Evolutionary conservation across 2,797 vertebrate species (phyloP).

Genomic region (Typhlichthys subterraneus): DNA sequence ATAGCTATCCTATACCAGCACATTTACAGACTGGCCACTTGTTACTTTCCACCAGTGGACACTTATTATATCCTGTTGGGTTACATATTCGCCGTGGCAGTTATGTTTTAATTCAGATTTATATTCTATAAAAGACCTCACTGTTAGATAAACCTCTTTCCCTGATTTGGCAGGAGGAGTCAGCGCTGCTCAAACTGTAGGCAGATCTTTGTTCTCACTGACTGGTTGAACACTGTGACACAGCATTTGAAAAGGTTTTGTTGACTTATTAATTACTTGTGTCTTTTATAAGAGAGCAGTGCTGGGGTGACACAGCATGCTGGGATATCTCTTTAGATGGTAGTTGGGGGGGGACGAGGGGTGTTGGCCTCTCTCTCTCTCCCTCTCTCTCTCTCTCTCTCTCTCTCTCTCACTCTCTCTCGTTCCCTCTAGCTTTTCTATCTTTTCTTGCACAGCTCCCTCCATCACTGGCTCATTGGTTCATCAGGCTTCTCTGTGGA

Average conservation of each 20-base stretch:
- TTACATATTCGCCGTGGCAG: constrained; percentile 27
- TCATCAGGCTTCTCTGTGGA: constrained; percentile 72
- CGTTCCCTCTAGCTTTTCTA: not conserved
- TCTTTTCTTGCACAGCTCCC: constrained; percentile 10
- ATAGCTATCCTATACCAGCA: not conserved
- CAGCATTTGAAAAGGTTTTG: constrained; percentile 69
- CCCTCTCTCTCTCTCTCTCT: not conserved
- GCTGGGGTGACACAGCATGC: constrained; percentile 71
- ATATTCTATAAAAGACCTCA: constrained; percentile 52
- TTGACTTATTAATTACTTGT: constrained; percentile 80
- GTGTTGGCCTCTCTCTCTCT: constrained; percentile 39
- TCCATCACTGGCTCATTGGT: constrained; percentile 65
- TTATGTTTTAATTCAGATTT: constrained; percentile 58
- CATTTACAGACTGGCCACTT: constrained; percentile 35
- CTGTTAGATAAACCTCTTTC: constrained; percentile 47
- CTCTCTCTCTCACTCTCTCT: too few relatives aligned
- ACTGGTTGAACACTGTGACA: constrained; percentile 43
- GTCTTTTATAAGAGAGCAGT: constrained; percentile 67
- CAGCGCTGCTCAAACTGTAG: constrained; percentile 32
- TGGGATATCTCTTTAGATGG: constrained; percentile 72
- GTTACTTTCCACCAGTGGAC: constrained; percentile 48
- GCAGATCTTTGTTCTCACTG: constrained; percentile 54
- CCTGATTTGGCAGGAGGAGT: constrained; percentile 48
- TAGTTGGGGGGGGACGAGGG: constrained; percentile 50
- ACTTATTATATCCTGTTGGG: constrained; percentile 36